Evolutionary conservation across 2,888 invertebrate species (phyloP).

Genomic region (Lithosia quadra): DNA sequence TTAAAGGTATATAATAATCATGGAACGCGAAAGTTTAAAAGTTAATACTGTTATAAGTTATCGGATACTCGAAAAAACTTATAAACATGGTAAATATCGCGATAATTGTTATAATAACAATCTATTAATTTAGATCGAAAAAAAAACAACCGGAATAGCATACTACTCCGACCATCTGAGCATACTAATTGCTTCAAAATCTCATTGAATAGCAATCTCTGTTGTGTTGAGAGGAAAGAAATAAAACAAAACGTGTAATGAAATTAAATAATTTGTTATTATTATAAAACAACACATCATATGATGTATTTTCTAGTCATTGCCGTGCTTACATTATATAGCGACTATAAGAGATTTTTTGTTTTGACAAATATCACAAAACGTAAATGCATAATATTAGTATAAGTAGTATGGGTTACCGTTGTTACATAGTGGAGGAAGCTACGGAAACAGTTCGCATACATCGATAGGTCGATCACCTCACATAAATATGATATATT

Average conservation of each 20-base stretch:
- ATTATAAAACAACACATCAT: constrained; percentile 83
- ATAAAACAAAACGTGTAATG: constrained; percentile 77
- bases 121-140: too few relatives aligned
- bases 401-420: constrained; percentile 39
- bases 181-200: too few relatives aligned
- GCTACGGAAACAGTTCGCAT: constrained; percentile 40
- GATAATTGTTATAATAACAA: too few relatives aligned
- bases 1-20: too few relatives aligned
- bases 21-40: too few relatives aligned
- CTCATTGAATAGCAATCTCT: too few relatives aligned
- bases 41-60: too few relatives aligned
- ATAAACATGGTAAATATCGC: too few relatives aligned
- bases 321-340: constrained; percentile 59
- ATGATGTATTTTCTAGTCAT: constrained; percentile 85
- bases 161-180: too few relatives aligned
- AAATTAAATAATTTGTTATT: constrained; percentile 85
- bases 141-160: too few relatives aligned
- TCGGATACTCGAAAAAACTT: too few relatives aligned
- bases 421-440: constrained; percentile 51
- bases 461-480: constrained; percentile 32
- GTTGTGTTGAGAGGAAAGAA: constrained; percentile 41
- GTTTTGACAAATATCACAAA: constrained; percentile 62
- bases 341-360: constrained; percentile 45
- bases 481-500: constrained; percentile 31
- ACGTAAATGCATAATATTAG: constrained; percentile 65